Conservation (phyloP, 2,113 vertebrate genomes). For the Crotalus helleri region DNA sequence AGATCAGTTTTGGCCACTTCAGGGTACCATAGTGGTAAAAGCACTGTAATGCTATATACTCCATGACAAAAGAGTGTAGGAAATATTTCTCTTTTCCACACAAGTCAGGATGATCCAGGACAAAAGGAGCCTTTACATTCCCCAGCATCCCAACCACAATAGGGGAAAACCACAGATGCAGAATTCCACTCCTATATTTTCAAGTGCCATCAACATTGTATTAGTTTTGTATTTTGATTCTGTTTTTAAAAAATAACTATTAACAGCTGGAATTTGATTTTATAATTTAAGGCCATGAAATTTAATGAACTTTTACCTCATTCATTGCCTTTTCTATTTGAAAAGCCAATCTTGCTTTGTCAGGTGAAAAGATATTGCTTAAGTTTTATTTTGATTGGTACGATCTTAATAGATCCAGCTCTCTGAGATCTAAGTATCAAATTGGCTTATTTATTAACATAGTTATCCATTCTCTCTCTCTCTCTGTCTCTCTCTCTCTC, state of each 20-base stretch:
- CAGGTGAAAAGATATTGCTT: neutral
- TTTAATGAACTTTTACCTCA: neutral
- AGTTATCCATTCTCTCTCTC: neutral
- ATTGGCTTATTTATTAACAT: neutral
- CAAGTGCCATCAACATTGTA: neutral
- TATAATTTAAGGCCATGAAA: neutral
- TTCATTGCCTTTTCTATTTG: neutral
- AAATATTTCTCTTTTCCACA: neutral
- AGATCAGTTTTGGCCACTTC: neutral
- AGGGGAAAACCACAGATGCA: neutral
- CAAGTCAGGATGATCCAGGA: neutral
- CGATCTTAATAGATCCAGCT: neutral
- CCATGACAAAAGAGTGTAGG: neutral
- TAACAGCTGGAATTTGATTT: neutral
- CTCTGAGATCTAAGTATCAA: neutral
- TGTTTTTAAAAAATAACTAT: neutral
- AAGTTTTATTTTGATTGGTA: neutral
- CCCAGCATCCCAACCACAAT: neutral
- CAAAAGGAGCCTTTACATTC: neutral
- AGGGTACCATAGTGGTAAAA: neutral
- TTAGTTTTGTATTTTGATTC: neutral
- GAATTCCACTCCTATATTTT: neutral
- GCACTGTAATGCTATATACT: neutral
- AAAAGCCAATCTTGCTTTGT: neutral
- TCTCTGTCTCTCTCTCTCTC: neutral